Percentiles rank a stretch among this genome's conserved stretches.
phyloP scores from a whole-genome alignment of 2,113 vertebrate genomes.

The Rhinolophus sinicus region DNA sequence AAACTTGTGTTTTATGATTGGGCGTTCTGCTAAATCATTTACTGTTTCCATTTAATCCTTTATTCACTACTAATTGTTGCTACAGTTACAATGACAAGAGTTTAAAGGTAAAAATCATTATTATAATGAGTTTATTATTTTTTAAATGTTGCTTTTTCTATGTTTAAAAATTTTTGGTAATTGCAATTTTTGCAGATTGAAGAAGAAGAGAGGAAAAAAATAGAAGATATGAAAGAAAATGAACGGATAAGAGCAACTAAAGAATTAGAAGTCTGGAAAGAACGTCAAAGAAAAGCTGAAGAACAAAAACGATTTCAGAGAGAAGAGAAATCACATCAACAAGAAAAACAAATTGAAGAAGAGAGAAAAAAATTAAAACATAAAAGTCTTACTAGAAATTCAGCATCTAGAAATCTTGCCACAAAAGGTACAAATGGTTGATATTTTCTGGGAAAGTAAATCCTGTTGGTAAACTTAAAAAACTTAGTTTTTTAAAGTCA shows the following conservation, averaged over 20 bases:
- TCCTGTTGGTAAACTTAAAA: not conserved
- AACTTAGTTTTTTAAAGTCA: no score
- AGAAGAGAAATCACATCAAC: not conserved
- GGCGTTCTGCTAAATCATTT: not conserved
- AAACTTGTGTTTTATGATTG: not conserved
- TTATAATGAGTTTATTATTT: not conserved
- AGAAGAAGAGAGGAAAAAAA: slow-evolving; percentile 88
- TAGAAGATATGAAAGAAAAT: slow-evolving; percentile 91
- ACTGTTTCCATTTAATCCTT: not conserved
- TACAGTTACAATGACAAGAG: not conserved
- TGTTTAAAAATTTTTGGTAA: slow-evolving; percentile 17
- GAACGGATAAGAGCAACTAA: slow-evolving; percentile 87
- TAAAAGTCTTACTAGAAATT: slow-evolving; percentile 42
- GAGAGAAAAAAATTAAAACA: slow-evolving; percentile 59
- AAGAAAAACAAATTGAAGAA: slow-evolving; percentile 67
- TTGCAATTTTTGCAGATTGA: slow-evolving; percentile 90
- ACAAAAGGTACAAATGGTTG: slow-evolving; percentile 76
- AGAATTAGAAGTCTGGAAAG: slow-evolving; percentile 91
- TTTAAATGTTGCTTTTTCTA: not conserved
- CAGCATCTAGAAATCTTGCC: slow-evolving; percentile 41
- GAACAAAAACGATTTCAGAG: slow-evolving; percentile 71
- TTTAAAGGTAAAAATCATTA: slow-evolving; percentile 29
- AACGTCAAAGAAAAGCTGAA: slow-evolving; percentile 80
- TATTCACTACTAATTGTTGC: not conserved
- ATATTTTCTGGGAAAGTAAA: not conserved